phyloP scores from a whole-genome alignment of 2,888 invertebrate species.

The Stenichneumon culpator region DNA sequence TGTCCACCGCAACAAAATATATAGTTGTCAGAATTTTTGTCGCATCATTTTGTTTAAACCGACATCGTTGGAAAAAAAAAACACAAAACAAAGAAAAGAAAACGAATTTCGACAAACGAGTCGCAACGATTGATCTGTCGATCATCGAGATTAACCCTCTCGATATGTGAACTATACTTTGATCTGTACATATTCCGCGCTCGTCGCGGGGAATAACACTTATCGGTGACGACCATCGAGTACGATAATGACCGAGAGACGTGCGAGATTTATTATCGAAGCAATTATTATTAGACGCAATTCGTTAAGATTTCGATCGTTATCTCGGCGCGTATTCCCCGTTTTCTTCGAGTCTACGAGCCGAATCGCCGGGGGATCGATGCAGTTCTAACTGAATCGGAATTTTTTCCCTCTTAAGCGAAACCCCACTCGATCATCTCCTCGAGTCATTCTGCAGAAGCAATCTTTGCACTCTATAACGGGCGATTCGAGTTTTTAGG shows the following conservation, averaged over 20 bases:
- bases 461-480: conserved; percentile 46
- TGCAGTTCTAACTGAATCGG: conserved; percentile 2
- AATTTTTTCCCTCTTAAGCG: conserved; percentile 17
- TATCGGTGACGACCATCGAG: conserved; percentile 40
- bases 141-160: not conserved
- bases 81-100: not conserved
- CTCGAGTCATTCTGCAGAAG: conserved; percentile 1
- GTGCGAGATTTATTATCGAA: conserved; percentile 4
- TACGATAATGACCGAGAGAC: conserved; percentile 42
- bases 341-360: not conserved
- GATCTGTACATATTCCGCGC: not conserved
- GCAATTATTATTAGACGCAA: conserved; percentile 29
- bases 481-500: conserved; percentile 53
- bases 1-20: conserved; percentile 1
- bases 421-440: conserved; percentile 17
- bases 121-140: conserved; percentile 3
- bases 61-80: not conserved
- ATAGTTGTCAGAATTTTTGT: conserved; percentile 4
- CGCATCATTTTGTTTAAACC: not conserved
- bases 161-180: not conserved
- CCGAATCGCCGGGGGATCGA: not conserved
- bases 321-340: not conserved
- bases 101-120: not conserved
- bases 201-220: conserved; percentile 40
- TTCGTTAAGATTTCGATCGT: not conserved